Base-by-base conservation (phyloP, 1,140 invertebrate genomes). In the Orussus abietinus region DNA sequence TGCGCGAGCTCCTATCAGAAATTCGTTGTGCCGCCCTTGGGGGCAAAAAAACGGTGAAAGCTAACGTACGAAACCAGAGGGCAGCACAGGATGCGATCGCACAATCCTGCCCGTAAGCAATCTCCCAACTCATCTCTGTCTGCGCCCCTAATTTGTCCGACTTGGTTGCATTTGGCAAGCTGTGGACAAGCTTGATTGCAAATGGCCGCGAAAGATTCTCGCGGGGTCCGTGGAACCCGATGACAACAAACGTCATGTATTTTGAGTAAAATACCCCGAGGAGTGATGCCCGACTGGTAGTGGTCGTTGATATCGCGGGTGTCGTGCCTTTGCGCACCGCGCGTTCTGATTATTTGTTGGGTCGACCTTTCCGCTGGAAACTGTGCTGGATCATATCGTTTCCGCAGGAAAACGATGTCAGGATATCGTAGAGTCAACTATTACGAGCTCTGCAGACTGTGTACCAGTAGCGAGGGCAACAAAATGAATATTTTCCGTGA, bases 391-490 rank as follows among this genome's bases (percentile, higher is more conserved):
- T 31, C 11, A 28, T 42, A 11, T 30, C 44, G 48, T 51, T 56
- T 55, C 34, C 50, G 55, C 64, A 56, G 61, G 57, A 62, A 59
- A 59, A 60, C 53, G 45, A 83, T 83, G 80, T 76, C 79, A 38
- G 80, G 77, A 55, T 81, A 83, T 53, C 77, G 78, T 45, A 76
- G 78, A 47, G 82, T 83, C 6, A 83, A 82, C 64, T 85, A 81
- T 59, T 82, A 82, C 55, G 82, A 84, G 68, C 66, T 85, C 36
- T 85, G 83, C 55, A 74, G 82, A 51, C 69, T 84, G 26, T 84
- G 82, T 61, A 83, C 82, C 9, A 78, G 77, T 19, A 83, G 77
- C 55, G 78, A 79, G 45, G 80, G 81, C 35, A 73, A 62, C 42
- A 83, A 81, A 63, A 76, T 80, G 42, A 77, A 83, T 55, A 81